Conservation (phyloP, 2,888 invertebrate genomes). For the Pristionchus fissidentatus region DNA sequence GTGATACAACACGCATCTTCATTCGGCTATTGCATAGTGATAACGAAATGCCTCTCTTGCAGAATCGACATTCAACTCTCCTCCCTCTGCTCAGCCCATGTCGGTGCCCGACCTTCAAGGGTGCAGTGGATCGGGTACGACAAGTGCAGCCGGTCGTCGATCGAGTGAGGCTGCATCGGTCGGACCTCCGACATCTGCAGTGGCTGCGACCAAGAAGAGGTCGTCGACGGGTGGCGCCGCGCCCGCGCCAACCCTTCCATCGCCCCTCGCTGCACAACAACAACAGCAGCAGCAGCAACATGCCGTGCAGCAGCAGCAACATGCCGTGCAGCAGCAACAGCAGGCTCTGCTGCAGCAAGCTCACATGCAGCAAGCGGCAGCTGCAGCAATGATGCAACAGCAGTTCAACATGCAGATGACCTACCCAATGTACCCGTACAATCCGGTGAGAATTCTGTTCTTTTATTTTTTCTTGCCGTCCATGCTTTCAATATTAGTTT, state of each 20-base stretch:
- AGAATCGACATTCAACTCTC: conserved; percentile 18
- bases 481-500: no score
- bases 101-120: conserved; percentile 3
- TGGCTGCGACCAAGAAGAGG: conserved; percentile 3
- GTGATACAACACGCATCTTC: not conserved
- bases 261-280: not conserved
- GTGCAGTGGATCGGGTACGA: not conserved
- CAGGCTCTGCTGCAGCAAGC: not conserved
- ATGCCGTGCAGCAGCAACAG: not conserved
- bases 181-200: not conserved
- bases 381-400: not conserved
- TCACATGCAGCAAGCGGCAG: conserved; percentile 19
- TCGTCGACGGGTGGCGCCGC: not conserved
- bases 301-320: not conserved
- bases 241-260: not conserved
- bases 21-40: not conserved
- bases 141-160: not conserved
- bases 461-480: no score
- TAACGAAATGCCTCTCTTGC: not conserved
- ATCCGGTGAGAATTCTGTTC: not conserved
- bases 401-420: conserved; percentile 3
- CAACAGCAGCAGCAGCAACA: conserved; percentile 30
- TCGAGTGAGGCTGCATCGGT: not conserved
- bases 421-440: conserved; percentile 10
- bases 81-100: conserved; percentile 4